Percentiles rank a stretch among this genome's conserved stretches.
phyloP scores from a whole-genome alignment of 2,797 vertebrate genomes.

The Siniperca undulata region DNA sequence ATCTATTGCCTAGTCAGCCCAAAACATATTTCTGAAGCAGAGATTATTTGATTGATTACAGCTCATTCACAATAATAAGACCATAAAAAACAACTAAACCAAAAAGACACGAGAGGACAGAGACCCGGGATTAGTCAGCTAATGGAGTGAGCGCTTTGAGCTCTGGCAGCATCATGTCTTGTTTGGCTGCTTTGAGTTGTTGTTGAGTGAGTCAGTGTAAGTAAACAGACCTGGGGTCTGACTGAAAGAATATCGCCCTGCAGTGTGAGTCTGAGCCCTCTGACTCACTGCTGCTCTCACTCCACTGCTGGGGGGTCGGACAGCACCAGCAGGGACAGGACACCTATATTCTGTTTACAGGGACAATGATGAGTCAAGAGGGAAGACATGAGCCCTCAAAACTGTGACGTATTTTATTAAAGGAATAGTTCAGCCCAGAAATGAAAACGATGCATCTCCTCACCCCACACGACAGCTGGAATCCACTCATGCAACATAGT shows the following conservation, averaged over 20 bases:
- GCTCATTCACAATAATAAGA: neutral
- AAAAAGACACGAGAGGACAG: neutral
- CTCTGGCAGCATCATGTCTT: neutral
- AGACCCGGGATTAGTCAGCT: neutral
- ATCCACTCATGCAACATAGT: neutral
- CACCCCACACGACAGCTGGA: neutral
- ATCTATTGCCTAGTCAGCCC: neutral
- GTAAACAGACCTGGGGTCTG: constrained; percentile 51
- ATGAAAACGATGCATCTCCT: neutral
- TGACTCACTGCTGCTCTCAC: constrained; percentile 45
- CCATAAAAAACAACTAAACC: neutral
- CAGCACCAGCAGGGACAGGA: neutral
- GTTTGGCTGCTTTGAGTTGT: constrained; percentile 7
- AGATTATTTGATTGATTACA: neutral
- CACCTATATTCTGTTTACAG: constrained; percentile 1
- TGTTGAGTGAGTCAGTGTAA: constrained; percentile 38
- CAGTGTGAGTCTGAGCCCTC: constrained; percentile 49
- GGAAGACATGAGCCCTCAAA: neutral
- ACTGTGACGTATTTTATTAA: neutral
- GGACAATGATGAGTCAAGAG: constrained; percentile 17
- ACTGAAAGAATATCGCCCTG: constrained; percentile 58
- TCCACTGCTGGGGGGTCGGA: constrained; percentile 12
- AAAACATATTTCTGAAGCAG: neutral
- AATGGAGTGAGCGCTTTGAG: neutral
- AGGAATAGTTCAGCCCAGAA: neutral